Evolutionary conservation across 1,140 invertebrate genomes (phyloP), one percentile per base, ranked within the genome.

Genomic region (Anastrepha obliqua): DNA sequence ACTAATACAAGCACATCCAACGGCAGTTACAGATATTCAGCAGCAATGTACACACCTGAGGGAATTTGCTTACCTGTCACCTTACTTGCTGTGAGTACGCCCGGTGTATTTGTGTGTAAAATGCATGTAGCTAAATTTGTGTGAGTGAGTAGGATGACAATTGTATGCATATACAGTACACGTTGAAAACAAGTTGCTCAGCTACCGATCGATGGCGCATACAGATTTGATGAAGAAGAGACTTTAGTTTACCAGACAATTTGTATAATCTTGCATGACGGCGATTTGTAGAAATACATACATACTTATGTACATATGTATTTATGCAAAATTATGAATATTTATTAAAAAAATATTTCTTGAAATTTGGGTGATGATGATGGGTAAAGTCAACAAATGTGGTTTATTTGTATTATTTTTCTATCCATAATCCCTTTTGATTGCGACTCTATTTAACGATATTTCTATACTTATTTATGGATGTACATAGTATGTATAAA

Each of bases 21-120:
- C 74, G 74, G 47, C 47, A 51, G 74, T 81, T 74, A 74, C 15
- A 39, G 7, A 74, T 74, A 74, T 47, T 51, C 42, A 74, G 17
- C 15, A 29, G 70, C 44, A 47, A 44, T n/a, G 70, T 42, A 74
- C 13, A 47, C 70, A 74, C 70, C 70, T 81, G 74, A 58, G n/a
- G 2, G 74, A 81, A 81, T 58, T 81, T 55, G 74, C 74, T 81
- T 81, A 81, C 51, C 74, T 81, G 74, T 81, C 74, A 81, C 44
- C n/a, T 55, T 51, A 29, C 6, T 9, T 81, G 20, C 11, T 81
- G 44, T 29, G 2, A 55, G 15, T 55, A 7, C n/a, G 44, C 5
- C 44, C n/a, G 4, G 60, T 9, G 60, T 62, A 62, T 62, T 15
- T 78, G 4, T 51, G 8, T 42, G 3, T 42, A 42, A 13, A 42